A percentile compares a stretch with the other conserved stretches of the same genome.
Evolutionary conservation across 2,113 vertebrate genomes (phyloP).

Genomic region (Macheiramphus alcinus): DNA sequence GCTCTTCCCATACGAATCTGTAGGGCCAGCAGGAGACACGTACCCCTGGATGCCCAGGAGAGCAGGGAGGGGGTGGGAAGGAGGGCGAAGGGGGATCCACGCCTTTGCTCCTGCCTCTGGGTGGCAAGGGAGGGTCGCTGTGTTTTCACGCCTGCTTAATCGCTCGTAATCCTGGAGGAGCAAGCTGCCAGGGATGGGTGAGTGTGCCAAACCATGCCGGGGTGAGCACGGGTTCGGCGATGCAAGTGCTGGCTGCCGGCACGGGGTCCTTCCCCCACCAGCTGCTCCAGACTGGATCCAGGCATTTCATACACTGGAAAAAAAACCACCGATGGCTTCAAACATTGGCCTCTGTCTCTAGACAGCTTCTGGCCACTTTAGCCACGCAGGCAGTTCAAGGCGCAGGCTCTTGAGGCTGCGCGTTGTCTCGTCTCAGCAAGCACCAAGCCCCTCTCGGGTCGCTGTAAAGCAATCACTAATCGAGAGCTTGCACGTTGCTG

Average conservation of each 20-base stretch:
- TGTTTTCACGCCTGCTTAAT: neutral
- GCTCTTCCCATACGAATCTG: neutral
- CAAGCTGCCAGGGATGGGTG: neutral
- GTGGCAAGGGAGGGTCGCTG: neutral
- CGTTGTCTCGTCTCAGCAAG: neutral
- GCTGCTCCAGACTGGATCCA: neutral
- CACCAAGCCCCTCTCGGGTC: neutral
- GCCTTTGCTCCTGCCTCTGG: neutral
- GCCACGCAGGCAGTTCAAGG: neutral
- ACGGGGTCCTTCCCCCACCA: neutral
- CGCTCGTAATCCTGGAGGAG: neutral
- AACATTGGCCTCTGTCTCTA: neutral
- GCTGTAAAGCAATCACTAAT: accelerated
- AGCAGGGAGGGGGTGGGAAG: neutral
- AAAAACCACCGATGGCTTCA: neutral
- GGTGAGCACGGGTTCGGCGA: neutral
- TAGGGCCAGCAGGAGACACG: neutral
- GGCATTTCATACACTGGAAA: neutral
- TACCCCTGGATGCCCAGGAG: neutral
- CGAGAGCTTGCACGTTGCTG: accelerated
- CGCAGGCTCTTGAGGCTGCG: accelerated
- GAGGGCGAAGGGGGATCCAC: neutral
- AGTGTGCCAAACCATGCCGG: neutral
- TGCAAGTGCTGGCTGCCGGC: neutral
- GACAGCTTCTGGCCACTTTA: neutral